Conservation (phyloP, 2,113 vertebrate species). For the Xenotilapia longispinis region DNA sequence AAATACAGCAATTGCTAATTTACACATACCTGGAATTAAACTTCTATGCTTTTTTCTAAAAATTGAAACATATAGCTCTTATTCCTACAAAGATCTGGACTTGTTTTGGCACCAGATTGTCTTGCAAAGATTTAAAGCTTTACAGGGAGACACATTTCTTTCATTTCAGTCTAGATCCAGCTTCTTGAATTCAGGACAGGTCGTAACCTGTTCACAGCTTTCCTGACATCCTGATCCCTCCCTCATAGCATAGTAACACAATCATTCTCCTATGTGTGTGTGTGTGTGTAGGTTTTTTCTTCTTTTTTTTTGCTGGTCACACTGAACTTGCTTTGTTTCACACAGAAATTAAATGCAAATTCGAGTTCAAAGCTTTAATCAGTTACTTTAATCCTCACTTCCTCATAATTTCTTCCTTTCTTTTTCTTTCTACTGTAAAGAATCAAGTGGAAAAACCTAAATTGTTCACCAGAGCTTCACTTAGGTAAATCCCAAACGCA, state of each 20-base stretch:
- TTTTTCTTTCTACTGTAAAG: not conserved
- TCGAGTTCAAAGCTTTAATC: not conserved
- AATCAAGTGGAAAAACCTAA: not conserved
- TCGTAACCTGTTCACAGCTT: conserved; percentile 39
- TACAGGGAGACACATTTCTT: conserved; percentile 46
- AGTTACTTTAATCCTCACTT: not conserved
- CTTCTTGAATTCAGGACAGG: conserved; percentile 37
- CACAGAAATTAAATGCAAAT: not conserved
- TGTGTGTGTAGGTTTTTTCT: not conserved
- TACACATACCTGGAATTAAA: not conserved
- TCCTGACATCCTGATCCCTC: not conserved
- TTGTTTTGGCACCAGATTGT: not conserved
- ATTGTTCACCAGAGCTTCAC: not conserved
- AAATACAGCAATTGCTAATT: not conserved
- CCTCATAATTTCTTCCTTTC: not conserved
- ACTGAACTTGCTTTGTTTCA: conserved; percentile 2
- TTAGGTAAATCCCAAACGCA: not conserved
- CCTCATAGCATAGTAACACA: not conserved
- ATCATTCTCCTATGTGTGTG: not conserved
- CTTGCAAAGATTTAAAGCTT: conserved; percentile 34
- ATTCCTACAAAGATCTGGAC: not conserved
- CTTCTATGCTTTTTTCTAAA: not conserved
- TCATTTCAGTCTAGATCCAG: conserved; percentile 30
- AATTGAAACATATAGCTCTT: not conserved
- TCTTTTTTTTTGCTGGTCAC: not conserved